Conservation (phyloP, 2,888 invertebrate species). For the Sthenelais limicola region DNA sequence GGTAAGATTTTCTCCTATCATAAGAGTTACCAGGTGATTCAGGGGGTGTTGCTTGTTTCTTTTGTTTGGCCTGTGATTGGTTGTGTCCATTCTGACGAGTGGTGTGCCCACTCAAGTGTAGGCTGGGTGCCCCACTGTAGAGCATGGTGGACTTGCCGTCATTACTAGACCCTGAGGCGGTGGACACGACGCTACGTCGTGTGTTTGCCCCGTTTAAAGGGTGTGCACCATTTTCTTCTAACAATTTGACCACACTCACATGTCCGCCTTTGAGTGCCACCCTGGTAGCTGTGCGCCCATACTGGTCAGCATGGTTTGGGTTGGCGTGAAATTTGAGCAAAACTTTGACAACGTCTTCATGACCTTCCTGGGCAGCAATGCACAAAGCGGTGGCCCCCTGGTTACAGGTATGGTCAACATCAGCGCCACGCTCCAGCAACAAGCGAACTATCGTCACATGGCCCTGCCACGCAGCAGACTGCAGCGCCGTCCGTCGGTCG, state of each 20-base stretch:
- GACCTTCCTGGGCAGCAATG: constrained; percentile 96
- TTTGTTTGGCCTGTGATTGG: background rate
- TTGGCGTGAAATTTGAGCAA: constrained; percentile 73
- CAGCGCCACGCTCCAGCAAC: constrained; percentile 83
- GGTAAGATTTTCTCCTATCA: constrained; percentile 72
- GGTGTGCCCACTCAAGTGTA: constrained; percentile 9
- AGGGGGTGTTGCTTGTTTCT: constrained; percentile 55
- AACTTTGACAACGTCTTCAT: constrained; percentile 89
- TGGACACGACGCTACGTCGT: constrained; percentile 24
- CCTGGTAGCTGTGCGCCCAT: constrained; percentile 75
- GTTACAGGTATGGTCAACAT: constrained; percentile 91
- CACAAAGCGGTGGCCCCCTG: constrained; percentile 95
- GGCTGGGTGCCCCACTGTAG: constrained; percentile 35
- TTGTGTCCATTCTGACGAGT: background rate
- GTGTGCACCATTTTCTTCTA: constrained; percentile 77
- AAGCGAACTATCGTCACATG: constrained; percentile 87
- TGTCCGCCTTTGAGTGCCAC: constrained; percentile 91
- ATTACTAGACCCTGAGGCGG: too few relatives aligned
- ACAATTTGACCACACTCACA: constrained; percentile 79
- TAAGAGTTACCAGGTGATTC: constrained; percentile 73
- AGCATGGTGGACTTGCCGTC: constrained; percentile 13
- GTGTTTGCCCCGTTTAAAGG: constrained; percentile 50
- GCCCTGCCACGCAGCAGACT: constrained; percentile 97
- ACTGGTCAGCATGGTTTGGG: constrained; percentile 73
- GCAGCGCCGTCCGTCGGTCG: constrained; percentile 84